Conservation (phyloP, 2,888 invertebrate species). For the Adelognathus sp. region DNA sequence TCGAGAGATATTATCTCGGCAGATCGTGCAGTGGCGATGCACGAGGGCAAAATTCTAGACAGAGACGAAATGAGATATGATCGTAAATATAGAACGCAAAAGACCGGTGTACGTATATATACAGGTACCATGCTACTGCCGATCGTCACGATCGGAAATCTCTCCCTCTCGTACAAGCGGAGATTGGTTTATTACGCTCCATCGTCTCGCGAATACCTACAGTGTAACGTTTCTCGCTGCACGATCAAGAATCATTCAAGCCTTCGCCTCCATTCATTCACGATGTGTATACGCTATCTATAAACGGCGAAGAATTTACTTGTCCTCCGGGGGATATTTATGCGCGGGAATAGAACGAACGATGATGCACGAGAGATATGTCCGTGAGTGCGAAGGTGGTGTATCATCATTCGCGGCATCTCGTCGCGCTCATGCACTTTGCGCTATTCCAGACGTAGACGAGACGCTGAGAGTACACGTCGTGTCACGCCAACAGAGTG, state of each 20-base stretch:
- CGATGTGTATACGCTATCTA: conserved; percentile 11
- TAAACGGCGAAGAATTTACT: conserved; percentile 10
- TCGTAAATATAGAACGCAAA: conserved; percentile 46
- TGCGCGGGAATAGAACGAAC: neutral
- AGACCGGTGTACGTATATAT: conserved; percentile 11
- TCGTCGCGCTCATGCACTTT: conserved; percentile 3
- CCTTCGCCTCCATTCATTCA: conserved; percentile 32
- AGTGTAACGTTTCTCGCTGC: conserved; percentile 11
- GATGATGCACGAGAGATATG: conserved; percentile 11
- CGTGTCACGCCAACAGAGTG: neutral
- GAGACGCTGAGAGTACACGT: conserved; percentile 1
- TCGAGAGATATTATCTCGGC: conserved; percentile 23
- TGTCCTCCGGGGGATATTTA: neutral
- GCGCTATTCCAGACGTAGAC: conserved; percentile 3
- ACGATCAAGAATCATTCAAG: conserved; percentile 42
- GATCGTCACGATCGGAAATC: conserved; percentile 36
- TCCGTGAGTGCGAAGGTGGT: neutral
- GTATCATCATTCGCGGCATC: conserved; percentile 8
- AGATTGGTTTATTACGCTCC: conserved; percentile 5
- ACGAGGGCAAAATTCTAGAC: conserved; percentile 2
- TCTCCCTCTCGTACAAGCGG: conserved; percentile 4
- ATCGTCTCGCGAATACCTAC: neutral
- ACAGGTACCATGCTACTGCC: conserved; percentile 28
- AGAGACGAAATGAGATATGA: conserved; percentile 40
- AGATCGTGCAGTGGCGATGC: conserved; percentile 35